Evolutionary conservation across 2,888 invertebrate genomes (phyloP).

Genomic region (Hofmannophila pseudospretella): DNA sequence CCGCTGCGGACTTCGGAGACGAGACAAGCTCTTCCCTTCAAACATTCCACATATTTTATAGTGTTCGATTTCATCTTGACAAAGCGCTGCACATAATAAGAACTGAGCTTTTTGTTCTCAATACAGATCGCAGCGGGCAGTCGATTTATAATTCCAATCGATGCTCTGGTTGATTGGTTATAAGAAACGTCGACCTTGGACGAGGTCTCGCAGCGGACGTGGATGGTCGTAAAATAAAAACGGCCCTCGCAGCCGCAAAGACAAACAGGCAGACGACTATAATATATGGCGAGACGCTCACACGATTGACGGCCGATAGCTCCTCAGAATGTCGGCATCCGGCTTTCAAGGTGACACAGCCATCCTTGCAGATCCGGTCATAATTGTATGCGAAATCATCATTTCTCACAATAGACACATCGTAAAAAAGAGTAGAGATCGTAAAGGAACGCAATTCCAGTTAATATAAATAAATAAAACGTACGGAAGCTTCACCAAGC

Average conservation of each 20-base stretch:
- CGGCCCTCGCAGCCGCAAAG: constrained; percentile 52
- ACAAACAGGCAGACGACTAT: constrained; percentile 60
- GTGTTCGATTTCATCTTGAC: constrained; percentile 23
- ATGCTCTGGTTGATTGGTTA: constrained; percentile 35
- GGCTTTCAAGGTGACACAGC: constrained; percentile 72
- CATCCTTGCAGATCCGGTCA: constrained; percentile 69
- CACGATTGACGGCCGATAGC: constrained; percentile 73
- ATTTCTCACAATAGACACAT: background rate
- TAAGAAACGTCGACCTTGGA: constrained; percentile 59
- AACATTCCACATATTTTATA: constrained; percentile 25
- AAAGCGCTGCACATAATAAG: constrained; percentile 18
- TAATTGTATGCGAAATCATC: constrained; percentile 10
- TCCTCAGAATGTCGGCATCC: constrained; percentile 66
- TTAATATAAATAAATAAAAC: background rate
- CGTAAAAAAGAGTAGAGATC: background rate
- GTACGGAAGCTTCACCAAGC: too few relatives aligned
- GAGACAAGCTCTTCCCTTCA: constrained; percentile 43
- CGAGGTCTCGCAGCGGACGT: constrained; percentile 66
- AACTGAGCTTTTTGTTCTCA: constrained; percentile 8
- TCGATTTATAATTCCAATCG: constrained; percentile 30
- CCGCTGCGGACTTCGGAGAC: constrained; percentile 49
- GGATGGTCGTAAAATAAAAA: constrained; percentile 70
- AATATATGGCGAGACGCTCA: constrained; percentile 64
- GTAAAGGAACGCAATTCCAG: background rate
- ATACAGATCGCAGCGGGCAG: constrained; percentile 11